A percentile compares a stretch with the other conserved stretches of the same genome.
Evolutionary conservation across 2,797 vertebrate species (phyloP).

Genomic region (Phrynocephalus forsythii): DNA sequence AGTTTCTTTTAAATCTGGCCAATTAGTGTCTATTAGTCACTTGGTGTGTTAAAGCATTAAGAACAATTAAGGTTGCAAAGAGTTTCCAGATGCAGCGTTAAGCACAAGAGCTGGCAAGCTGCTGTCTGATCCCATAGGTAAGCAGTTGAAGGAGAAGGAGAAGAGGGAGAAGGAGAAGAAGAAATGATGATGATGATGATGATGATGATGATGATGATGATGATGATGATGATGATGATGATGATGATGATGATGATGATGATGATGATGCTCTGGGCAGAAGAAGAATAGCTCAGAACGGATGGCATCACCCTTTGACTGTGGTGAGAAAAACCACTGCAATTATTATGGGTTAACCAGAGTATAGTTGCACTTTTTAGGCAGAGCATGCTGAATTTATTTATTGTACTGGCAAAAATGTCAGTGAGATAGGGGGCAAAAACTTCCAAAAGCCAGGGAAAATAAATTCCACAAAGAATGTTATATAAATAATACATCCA

Average conservation of each 20-base stretch:
- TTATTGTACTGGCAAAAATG: slow-evolving; percentile 3
- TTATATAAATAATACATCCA: no score
- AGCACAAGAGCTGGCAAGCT: slow-evolving; percentile 45
- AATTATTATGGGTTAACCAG: neutral
- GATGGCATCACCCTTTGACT: neutral
- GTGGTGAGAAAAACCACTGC: neutral
- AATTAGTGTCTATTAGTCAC: slow-evolving; percentile 77
- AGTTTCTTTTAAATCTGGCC: slow-evolving; percentile 50
- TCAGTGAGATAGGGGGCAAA: neutral
- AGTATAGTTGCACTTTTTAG: neutral
- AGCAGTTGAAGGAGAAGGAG: neutral
- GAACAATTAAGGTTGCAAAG: slow-evolving; percentile 77
- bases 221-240: no score
- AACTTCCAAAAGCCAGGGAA: neutral
- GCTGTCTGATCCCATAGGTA: slow-evolving; percentile 61
- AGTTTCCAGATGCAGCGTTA: slow-evolving; percentile 75
- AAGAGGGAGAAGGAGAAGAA: neutral
- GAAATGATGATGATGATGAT: no score
- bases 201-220: no score
- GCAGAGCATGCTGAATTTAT: neutral
- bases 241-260: neutral
- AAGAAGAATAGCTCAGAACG: neutral
- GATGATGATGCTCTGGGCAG: no score
- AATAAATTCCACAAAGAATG: neutral
- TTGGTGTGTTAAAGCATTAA: slow-evolving; percentile 75